A percentile compares a stretch with the other conserved stretches of the same genome.
Conservation (phyloP, 92 coral and sea anemone genomes). For the Epizoanthus stellaris region DNA sequence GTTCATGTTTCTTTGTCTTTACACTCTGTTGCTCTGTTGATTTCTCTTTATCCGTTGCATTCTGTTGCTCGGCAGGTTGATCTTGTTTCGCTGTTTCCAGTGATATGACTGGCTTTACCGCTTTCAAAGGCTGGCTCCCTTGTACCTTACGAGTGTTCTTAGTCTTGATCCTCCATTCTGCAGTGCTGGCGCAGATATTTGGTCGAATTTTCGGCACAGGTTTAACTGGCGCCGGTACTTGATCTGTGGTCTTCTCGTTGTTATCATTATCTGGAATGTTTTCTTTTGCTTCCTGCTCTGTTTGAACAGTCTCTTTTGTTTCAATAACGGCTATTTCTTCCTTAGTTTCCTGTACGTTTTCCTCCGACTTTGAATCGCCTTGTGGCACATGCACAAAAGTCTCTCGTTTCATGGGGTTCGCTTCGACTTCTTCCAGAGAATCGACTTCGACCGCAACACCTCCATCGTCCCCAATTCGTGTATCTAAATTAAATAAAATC, state of each 20-base stretch:
- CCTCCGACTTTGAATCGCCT: background rate
- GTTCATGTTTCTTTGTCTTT: conserved; percentile 48
- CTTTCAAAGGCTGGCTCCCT: conserved; percentile 30
- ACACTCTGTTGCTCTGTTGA: conserved; percentile 1
- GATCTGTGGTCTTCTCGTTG: background rate
- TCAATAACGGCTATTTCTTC: background rate
- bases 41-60: conserved; percentile 28
- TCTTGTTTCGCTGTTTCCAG: conserved; percentile 25
- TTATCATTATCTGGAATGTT: conserved; percentile 4
- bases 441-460: conserved; percentile 61
- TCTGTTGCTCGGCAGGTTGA: conserved; percentile 26
- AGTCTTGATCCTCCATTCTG: conserved; percentile 29
- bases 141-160: conserved; percentile 27
- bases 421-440: conserved; percentile 25
- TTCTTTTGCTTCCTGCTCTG: background rate
- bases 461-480: conserved; percentile 79
- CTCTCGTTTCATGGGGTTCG: background rate
- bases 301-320: background rate
- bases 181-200: conserved; percentile 35
- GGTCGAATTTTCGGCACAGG: conserved; percentile 22
- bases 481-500: conserved; percentile 52
- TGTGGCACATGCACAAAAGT: background rate
- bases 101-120: background rate
- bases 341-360: conserved; percentile 3
- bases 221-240: conserved; percentile 4